A percentile compares a stretch with the other conserved stretches of the same genome.
Evolutionary conservation across 2,113 vertebrate species (phyloP).

Genomic region (Shinisaurus crocodilurus): DNA sequence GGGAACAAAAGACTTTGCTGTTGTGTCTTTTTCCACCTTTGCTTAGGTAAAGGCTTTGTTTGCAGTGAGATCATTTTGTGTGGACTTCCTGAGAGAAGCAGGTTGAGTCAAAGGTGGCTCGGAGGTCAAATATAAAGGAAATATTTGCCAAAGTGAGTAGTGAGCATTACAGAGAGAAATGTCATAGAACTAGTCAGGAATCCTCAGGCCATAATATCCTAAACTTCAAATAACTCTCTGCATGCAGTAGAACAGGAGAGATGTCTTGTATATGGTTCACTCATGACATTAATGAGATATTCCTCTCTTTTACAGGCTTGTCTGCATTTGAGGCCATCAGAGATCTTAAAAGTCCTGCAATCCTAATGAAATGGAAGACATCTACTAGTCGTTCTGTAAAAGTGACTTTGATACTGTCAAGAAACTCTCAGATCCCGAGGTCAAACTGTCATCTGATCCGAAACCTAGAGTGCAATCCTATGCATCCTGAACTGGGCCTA

Average conservation of each 20-base stretch:
- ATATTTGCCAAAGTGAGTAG: constrained; percentile 29
- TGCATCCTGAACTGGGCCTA: neutral
- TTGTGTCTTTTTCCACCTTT: constrained; percentile 9
- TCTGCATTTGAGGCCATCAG: constrained; percentile 16
- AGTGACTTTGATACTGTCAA: neutral
- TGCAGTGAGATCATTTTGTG: constrained; percentile 19
- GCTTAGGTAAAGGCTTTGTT: constrained; percentile 12
- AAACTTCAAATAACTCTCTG: constrained; percentile 34
- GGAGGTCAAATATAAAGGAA: constrained; percentile 32
- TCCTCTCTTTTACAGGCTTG: neutral
- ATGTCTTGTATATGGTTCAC: neutral
- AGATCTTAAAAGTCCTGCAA: neutral
- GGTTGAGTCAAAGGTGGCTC: constrained; percentile 1
- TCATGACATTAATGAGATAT: constrained; percentile 21
- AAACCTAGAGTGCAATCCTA: neutral
- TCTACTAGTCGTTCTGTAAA: neutral
- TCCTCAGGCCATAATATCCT: constrained; percentile 37
- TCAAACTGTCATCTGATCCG: neutral
- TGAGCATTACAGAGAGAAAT: constrained; percentile 35
- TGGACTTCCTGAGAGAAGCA: constrained; percentile 15
- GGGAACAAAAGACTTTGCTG: neutral
- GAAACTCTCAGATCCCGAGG: neutral
- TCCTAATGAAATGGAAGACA: neutral
- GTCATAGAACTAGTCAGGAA: constrained; percentile 24
- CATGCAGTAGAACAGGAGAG: constrained; percentile 3